These are phyloP conservation scores for Porites australiensis DNA, from an alignment of 64 coral and sea anemone genomes.

Conservation along the genomic window DNA sequence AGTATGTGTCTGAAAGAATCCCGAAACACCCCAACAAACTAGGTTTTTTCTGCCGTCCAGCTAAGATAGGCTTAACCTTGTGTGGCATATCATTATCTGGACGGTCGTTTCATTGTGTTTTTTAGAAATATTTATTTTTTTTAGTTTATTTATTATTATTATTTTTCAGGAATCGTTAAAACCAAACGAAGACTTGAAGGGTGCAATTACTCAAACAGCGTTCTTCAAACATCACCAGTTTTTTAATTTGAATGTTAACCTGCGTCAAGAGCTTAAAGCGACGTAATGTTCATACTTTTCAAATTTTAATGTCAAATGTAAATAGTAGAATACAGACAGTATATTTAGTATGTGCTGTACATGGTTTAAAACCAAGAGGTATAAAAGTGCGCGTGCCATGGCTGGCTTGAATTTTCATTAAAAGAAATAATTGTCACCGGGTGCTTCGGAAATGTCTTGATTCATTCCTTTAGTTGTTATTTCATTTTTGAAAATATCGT, in stretches of 20 bases:
- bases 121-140: neutral
- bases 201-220: slow-evolving; percentile 49
- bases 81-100: too few relatives aligned
- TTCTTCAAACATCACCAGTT: slow-evolving; percentile 82
- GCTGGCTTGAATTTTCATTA: neutral
- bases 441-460: too few relatives aligned
- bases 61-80: too few relatives aligned
- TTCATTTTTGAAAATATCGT: too few relatives aligned
- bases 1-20: too few relatives aligned
- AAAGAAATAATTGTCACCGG: neutral
- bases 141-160: neutral
- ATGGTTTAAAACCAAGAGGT: neutral
- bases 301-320: neutral
- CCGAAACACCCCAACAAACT: too few relatives aligned
- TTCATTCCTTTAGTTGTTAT: too few relatives aligned
- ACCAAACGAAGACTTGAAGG: slow-evolving; percentile 10
- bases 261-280: neutral
- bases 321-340: neutral
- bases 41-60: too few relatives aligned
- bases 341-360: neutral
- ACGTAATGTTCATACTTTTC: neutral
- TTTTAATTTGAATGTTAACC: slow-evolving; percentile 31
- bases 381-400: neutral
- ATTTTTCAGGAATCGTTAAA: slow-evolving; percentile 11
- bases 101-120: too few relatives aligned